Base-by-base conservation (phyloP, 1,140 invertebrate genomes). In the Bactericera cockerelli region DNA sequence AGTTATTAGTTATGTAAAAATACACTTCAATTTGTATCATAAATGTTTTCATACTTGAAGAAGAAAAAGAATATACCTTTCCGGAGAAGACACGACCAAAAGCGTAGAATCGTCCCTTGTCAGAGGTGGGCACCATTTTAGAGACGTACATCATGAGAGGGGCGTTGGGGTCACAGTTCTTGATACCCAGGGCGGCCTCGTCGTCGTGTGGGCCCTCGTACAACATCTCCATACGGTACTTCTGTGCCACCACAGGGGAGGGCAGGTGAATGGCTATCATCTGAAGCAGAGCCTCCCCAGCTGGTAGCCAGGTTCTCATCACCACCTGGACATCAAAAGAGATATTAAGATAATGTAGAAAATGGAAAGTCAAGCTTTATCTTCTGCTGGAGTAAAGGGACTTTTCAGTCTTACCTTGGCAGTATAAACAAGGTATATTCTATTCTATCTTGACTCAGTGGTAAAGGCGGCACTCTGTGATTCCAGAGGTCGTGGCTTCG, bases 101-200 rank as follows among this genome's bases (percentile, higher is more conserved):
- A 59, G 96, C 97, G 75, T 98, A 99, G 83, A 99, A 99, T 73
- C 97, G 85, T 63, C 97, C 97, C 76, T 99, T 99, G 73, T 99
- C 97, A 38, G 91, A 89, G 3, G 97, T 99, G 59, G 97, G 97
- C 74, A 99, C 97, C 97, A 99, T 99, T 77, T 99, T 99, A 22
- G 94, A 98, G 63, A 99, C 81, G 80, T 99, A 99, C 96, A 99
- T 99, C 95, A 99, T 99, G 25, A 99, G 79, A 21, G 93, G 95
- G 64, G 84, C 97, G 66, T 95, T 87, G 6, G 93, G 86, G 75
- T 99, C 91, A 59, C 28, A 65, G 75, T 81, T 80, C 78, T 87
- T 84, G 64, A 88, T 83, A 78, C 87, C 92, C 65, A 93, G 66
- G 67, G 93, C 95, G 65, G 91, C 93, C 68, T 94, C 90, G 75